phyloP scores from a whole-genome alignment of 2,113 vertebrate genomes.

The Semicossyphus pulcher region DNA sequence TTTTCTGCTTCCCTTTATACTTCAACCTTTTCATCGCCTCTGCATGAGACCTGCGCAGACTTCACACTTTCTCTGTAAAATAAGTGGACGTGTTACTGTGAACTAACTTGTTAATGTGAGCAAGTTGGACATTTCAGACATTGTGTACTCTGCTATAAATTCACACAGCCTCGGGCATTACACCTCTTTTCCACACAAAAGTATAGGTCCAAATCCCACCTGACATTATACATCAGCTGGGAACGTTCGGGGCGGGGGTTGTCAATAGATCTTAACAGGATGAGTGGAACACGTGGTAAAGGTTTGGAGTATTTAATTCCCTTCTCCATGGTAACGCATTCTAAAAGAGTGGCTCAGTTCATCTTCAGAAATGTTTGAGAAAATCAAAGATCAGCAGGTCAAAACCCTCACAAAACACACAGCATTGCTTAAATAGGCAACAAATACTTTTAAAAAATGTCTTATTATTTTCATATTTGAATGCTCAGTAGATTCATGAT shows the following conservation, averaged over 20 bases:
- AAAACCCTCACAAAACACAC: neutral
- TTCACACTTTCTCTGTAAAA: conserved; percentile 40
- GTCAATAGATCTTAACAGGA: neutral
- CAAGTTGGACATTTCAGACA: conserved; percentile 16
- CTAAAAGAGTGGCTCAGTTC: neutral
- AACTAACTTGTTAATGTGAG: conserved; percentile 32
- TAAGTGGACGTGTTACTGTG: conserved; percentile 24
- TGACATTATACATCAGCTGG: neutral
- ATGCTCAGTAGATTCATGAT: neutral
- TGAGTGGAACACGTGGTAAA: neutral
- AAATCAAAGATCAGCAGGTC: neutral
- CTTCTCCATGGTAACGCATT: neutral
- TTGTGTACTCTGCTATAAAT: conserved; percentile 11
- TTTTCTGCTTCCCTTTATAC: neutral
- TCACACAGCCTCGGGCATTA: neutral
- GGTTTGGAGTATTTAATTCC: neutral
- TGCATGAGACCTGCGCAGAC: conserved; percentile 20
- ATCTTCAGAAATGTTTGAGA: neutral
- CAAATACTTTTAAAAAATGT: neutral
- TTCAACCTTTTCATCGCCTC: conserved; percentile 13
- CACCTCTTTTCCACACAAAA: neutral
- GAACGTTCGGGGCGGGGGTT: neutral
- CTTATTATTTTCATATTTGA: neutral
- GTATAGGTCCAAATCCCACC: neutral
- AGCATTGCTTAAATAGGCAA: neutral